Conservation (phyloP, 2,888 invertebrate species). For the Epinotia brunnichana region DNA sequence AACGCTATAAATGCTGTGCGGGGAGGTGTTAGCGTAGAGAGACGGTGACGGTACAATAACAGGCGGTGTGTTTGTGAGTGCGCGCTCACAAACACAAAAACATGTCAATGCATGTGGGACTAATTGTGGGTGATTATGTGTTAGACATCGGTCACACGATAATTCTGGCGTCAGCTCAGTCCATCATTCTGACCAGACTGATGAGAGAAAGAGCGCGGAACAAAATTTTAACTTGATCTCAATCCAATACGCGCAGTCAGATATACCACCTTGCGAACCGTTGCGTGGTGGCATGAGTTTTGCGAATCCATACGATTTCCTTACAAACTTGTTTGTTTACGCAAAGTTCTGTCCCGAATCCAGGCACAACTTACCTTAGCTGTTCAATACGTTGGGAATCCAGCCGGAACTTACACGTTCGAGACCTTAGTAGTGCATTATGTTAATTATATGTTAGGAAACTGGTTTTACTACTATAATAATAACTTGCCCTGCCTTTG, state of each 20-base stretch:
- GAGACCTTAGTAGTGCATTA: not conserved
- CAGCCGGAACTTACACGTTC: not conserved
- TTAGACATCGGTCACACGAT: too few relatives aligned
- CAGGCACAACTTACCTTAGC: not conserved
- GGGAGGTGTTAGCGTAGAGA: too few relatives aligned
- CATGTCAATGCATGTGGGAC: too few relatives aligned
- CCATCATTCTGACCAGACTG: too few relatives aligned
- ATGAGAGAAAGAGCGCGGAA: too few relatives aligned
- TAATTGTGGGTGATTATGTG: too few relatives aligned
- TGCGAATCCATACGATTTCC: conserved; percentile 4
- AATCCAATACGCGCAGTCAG: not conserved
- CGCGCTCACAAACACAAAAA: too few relatives aligned
- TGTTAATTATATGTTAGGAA: not conserved
- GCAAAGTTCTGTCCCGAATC: conserved; percentile 6
- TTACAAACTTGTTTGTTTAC: conserved; percentile 14
- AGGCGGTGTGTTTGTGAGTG: too few relatives aligned
- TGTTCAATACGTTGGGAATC: conserved; percentile 1
- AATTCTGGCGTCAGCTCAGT: too few relatives aligned
- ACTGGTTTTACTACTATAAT: not conserved
- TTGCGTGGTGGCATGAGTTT: not conserved
- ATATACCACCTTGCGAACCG: not conserved
- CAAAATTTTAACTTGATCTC: too few relatives aligned
- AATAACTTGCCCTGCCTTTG: not conserved
- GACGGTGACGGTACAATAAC: too few relatives aligned
- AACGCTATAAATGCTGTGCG: too few relatives aligned